These are phyloP conservation scores for Pammene fasciana DNA, from an alignment of 2,888 invertebrate species.

Conservation along the genomic window DNA sequence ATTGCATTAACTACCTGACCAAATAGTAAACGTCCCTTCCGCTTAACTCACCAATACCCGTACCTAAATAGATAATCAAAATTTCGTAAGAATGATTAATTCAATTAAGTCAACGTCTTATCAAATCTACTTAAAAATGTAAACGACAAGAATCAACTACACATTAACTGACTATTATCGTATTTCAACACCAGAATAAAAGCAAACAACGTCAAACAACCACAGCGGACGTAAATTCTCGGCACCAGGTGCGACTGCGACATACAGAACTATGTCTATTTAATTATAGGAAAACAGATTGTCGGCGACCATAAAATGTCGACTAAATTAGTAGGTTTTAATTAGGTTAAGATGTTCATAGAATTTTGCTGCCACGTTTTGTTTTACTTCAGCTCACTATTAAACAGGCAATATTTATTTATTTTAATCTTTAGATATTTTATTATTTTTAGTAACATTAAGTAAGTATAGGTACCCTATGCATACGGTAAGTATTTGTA, in stretches of 20 bases:
- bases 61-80: not conserved
- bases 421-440: no score
- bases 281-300: conserved; percentile 43
- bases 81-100: conserved; percentile 1
- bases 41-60: no score
- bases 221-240: conserved; percentile 52
- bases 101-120: conserved; percentile 9
- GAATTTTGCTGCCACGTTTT: conserved; percentile 36
- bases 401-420: not conserved
- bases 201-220: conserved; percentile 46
- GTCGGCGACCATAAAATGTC: conserved; percentile 37
- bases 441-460: no score
- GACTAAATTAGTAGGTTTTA: conserved; percentile 34
- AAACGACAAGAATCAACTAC: conserved; percentile 13
- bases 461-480: no score
- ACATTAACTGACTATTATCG: conserved; percentile 49
- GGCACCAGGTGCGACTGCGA: conserved; percentile 50
- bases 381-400: not conserved
- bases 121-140: conserved; percentile 7
- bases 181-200: conserved; percentile 55
- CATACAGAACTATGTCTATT: conserved; percentile 46
- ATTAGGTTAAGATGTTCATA: conserved; percentile 36
- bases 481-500: no score
- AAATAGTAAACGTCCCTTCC: no score
- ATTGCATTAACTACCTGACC: no score